Evolutionary conservation across 2,797 vertebrate genomes (phyloP).

Genomic region (Dendrocincla tyrannina): DNA sequence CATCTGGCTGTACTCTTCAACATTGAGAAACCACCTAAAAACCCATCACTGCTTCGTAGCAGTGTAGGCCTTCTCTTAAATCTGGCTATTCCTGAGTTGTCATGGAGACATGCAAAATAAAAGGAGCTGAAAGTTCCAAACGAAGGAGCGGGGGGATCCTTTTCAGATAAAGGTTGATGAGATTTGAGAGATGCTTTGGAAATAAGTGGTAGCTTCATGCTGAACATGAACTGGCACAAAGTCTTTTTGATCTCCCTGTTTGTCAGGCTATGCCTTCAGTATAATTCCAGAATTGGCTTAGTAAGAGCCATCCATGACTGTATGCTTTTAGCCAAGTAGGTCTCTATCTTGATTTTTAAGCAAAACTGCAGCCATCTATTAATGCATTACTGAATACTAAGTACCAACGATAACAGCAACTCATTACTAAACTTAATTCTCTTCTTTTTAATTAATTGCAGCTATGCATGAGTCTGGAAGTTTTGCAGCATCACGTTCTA

Average conservation of each 20-base stretch:
- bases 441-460: slow-evolving; percentile 22
- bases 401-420: background rate
- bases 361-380: background rate
- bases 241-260: background rate
- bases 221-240: background rate
- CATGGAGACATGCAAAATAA: slow-evolving; percentile 53
- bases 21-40: background rate
- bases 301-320: background rate
- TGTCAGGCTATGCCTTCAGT: background rate
- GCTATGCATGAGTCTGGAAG: slow-evolving; percentile 68
- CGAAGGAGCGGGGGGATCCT: background rate
- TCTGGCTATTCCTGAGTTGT: slow-evolving; percentile 19
- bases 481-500: slow-evolving; percentile 84
- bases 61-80: background rate
- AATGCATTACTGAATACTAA: background rate
- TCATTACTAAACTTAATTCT: background rate
- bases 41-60: background rate
- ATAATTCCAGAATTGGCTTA: background rate
- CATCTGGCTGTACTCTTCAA: background rate
- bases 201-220: background rate
- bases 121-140: background rate
- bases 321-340: background rate
- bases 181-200: background rate
- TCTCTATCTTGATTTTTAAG: background rate
- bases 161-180: background rate